Base-by-base conservation (phyloP, 2,113 vertebrate genomes). In the Phylloscopus trochilus region DNA sequence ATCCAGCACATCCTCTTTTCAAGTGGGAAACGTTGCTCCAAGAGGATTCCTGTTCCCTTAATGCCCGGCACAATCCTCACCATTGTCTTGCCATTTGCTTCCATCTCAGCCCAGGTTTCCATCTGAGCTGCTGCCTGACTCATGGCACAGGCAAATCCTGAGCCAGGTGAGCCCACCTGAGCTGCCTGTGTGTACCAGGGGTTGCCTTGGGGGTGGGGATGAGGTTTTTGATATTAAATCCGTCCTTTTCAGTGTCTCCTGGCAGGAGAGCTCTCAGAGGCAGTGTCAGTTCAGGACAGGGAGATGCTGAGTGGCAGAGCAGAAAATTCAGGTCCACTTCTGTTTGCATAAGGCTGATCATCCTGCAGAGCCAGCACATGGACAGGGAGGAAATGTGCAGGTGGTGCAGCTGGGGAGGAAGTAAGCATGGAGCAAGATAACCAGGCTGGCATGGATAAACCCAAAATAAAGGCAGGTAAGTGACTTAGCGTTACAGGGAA, bases 91-190 rank as follows among this genome's bases (percentile, higher is more conserved):
- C 79, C 1, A 1, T 26, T 55, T 84, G 33, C 60, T 28, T 67
- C 83, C 0, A 0, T 33, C 41, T 44, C 81, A 41, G 47, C n/a
- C 39, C 0, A 0, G 17, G n/a, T 73, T 92, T 64, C 13, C 20
- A 1, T 51, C 23, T 31, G 8, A 43, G 26, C 18, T 8, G 13
- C 63, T 66, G 72, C 76, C 75, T 51, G 73, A 4, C n/a, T 12
- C 6, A 4, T 17, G 16, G 47, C 16, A 43, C 35, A 23, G 64
- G 3, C 27, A 58, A 26, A 62, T 68, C 66, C 69, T 7, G 87
- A 56, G 53, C 84, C n/a, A 72, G 89, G 64, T 21, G 83, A 91
- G 73, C 83, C 0, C 51, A 84, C 60, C 59, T 73, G 86, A 68
- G 64, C 85, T 47, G 13, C 49, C 4, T 27, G 53, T n/a, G 51